Evolutionary conservation across 2,888 invertebrate species (phyloP).

Genomic region (Oligia strigilis): DNA sequence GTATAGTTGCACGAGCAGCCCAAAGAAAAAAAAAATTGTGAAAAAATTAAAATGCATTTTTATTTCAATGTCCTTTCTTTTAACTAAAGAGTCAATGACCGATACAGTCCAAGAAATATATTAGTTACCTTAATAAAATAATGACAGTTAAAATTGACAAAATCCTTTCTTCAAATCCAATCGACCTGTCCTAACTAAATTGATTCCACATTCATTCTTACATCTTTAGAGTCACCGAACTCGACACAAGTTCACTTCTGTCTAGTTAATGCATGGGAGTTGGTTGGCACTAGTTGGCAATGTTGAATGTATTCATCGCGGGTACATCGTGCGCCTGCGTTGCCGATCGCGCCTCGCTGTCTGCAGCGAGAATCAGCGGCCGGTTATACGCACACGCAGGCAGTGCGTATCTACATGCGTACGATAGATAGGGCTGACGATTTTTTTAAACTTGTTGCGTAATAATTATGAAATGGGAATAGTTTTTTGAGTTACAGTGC

Average conservation of each 20-base stretch:
- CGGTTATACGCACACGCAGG: constrained; percentile 58
- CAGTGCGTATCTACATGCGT: constrained; percentile 49
- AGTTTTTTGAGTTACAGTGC: background rate
- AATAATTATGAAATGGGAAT: background rate
- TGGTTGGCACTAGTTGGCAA: constrained; percentile 62
- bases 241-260: constrained; percentile 54
- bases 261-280: constrained; percentile 55
- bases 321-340: constrained; percentile 53
- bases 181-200: constrained; percentile 27
- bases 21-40: background rate
- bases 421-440: constrained; percentile 55
- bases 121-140: constrained; percentile 18
- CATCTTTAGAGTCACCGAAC: constrained; percentile 52
- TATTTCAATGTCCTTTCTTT: background rate
- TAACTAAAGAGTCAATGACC: constrained; percentile 15
- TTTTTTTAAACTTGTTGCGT: background rate
- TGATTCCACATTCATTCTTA: constrained; percentile 42
- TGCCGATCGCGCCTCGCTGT: constrained; percentile 76
- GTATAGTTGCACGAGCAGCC: too few relatives aligned
- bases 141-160: constrained; percentile 34
- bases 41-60: background rate
- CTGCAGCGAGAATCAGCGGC: constrained; percentile 68
- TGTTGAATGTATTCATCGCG: constrained; percentile 52
- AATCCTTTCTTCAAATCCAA: constrained; percentile 21
- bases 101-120: constrained; percentile 22